phyloP scores from a whole-genome alignment of 1,140 invertebrate genomes.

The Goniozus legneri region DNA sequence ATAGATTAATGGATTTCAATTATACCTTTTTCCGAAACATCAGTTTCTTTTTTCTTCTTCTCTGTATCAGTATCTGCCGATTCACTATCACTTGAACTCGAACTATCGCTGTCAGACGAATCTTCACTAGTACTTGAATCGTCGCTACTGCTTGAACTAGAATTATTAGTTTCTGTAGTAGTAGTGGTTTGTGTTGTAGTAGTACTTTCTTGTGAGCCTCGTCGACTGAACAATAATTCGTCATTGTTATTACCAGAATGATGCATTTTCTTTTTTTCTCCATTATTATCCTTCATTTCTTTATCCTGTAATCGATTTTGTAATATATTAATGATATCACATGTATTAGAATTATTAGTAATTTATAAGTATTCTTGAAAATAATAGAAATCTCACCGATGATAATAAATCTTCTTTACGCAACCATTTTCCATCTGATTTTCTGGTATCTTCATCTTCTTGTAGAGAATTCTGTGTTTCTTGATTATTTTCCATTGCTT shows the following conservation, averaged over 20 bases:
- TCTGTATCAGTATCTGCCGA: constrained; percentile 43
- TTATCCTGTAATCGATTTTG: constrained; percentile 23
- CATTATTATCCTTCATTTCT: constrained; percentile 30
- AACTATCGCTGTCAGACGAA: constrained; percentile 44
- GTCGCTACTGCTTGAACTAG: constrained; percentile 46
- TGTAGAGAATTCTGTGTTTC: constrained; percentile 22
- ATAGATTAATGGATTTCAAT: too few relatives aligned
- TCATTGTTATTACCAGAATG: constrained; percentile 21
- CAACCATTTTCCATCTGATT: constrained; percentile 39
- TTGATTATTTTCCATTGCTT: constrained; percentile 43
- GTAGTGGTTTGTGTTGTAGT: constrained; percentile 46
- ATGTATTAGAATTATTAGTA: too few relatives aligned
- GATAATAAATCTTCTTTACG: constrained; percentile 26
- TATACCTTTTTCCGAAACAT: constrained; percentile 31
- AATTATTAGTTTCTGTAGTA: constrained; percentile 47
- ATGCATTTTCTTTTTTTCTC: constrained; percentile 33
- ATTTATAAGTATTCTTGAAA: not conserved
- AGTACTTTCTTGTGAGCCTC: constrained; percentile 50
- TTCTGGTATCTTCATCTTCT: constrained; percentile 37
- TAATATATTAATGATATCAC: too few relatives aligned
- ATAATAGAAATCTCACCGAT: constrained; percentile 12
- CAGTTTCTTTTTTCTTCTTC: constrained; percentile 36
- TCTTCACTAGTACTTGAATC: constrained; percentile 47
- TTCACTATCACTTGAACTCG: constrained; percentile 45
- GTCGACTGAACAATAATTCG: constrained; percentile 34